Base-by-base conservation (phyloP, 2,113 vertebrate species). In the Chloropsis cyanopogon region DNA sequence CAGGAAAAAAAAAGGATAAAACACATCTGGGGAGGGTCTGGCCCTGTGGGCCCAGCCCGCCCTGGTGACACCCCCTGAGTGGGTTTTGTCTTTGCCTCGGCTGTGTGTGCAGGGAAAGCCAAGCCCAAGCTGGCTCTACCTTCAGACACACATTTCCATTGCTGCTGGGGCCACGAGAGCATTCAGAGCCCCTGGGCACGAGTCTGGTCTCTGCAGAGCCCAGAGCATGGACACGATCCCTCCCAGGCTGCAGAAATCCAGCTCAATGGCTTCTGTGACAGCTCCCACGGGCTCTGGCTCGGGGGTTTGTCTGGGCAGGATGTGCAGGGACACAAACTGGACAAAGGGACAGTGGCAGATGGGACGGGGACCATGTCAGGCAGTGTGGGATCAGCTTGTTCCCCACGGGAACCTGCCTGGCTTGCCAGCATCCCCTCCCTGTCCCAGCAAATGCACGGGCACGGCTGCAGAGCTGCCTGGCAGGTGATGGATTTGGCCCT, bases 141-240 rank as follows among this genome's bases (percentile, higher is more conserved):
- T 54, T 33, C 90, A 64, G 47, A 59, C n/a, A 31, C 18, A 0
- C 1, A 2, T 71, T 64, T 44, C 87, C 69, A 17, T 18, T 2
- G 0, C 69, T 71, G 81, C 60, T 25, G 65, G 29, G 59, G 47
- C 39, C 20, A 7, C 0, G 2, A 17, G n/a, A 49, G 37, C 31
- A 0, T 0, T 9, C 44, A 71, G 6, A 76, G 21, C 64, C 50
- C 2, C 49, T 12, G 8, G 16, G 37, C 16, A 50, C 0, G 0
- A 8, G 12, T 53, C n/a, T 26, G 6, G 26, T 3, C 33, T 72
- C 65, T 35, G 35, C 65, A 47, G 39, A 71, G 63, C 50, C 85
- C 70, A 42, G 39, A 54, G 70, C 82, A 54, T 2, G 31, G 26
- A 7, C 19, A 33, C 26, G 19, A 41, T 17, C 7, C 11, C 26